Conservation (phyloP, 2,888 invertebrate species). For the Tanypteryx hageni region DNA sequence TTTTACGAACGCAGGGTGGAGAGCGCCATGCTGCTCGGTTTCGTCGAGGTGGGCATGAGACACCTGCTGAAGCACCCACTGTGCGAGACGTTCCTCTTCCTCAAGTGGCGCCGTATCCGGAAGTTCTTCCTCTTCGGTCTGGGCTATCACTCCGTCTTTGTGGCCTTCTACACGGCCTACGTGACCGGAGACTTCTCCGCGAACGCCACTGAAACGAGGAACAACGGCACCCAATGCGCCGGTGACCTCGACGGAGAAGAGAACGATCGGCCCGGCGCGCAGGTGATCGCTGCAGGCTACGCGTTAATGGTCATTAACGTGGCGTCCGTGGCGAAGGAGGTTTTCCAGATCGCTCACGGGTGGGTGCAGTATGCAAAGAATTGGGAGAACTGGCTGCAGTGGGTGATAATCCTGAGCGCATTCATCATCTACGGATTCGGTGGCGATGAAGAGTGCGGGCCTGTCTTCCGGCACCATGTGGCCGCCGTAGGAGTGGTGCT, state of each 20-base stretch:
- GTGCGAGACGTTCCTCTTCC: constrained; percentile 88
- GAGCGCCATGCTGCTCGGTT: constrained; percentile 83
- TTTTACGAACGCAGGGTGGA: constrained; percentile 79
- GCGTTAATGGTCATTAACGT: constrained; percentile 72
- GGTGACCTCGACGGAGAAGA: neutral
- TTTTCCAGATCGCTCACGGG: constrained; percentile 86
- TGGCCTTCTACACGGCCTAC: constrained; percentile 85
- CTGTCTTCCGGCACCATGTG: constrained; percentile 81
- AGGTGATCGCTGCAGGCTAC: constrained; percentile 74
- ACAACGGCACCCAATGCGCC: neutral
- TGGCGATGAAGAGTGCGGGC: neutral
- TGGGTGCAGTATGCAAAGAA: constrained; percentile 84
- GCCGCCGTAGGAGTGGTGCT: constrained; percentile 88
- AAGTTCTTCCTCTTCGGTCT: constrained; percentile 89
- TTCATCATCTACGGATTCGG: constrained; percentile 72
- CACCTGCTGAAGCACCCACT: constrained; percentile 89
- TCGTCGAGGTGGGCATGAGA: constrained; percentile 88
- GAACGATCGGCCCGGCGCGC: neutral
- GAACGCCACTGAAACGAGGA: neutral
- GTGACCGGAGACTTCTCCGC: constrained; percentile 79
- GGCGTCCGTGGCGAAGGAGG: constrained; percentile 79
- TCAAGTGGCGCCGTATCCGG: constrained; percentile 89
- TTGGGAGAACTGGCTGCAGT: constrained; percentile 92
- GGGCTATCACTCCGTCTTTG: constrained; percentile 86
- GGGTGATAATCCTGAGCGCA: constrained; percentile 85